phyloP scores from a whole-genome alignment of 1,140 invertebrate species.

The Dysdera silvatica region DNA sequence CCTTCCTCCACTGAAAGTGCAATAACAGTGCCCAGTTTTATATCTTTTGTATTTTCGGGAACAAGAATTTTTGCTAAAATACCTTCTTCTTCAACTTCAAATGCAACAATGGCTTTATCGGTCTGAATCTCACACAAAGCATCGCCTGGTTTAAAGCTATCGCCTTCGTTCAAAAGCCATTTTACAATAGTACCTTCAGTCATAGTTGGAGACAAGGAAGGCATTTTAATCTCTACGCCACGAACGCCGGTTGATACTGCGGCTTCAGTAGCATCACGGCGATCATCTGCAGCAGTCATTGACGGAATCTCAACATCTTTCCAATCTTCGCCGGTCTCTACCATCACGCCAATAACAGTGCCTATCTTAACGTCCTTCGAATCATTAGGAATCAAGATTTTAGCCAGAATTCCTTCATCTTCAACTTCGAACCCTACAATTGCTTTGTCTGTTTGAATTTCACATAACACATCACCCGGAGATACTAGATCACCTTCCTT shows the following conservation, averaged over 20 bases:
- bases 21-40: constrained; percentile 74
- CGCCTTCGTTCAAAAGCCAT: constrained; percentile 55
- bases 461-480: constrained; percentile 54
- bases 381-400: constrained; percentile 47
- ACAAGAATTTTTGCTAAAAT: constrained; percentile 53
- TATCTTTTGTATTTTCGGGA: constrained; percentile 68
- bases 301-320: neutral
- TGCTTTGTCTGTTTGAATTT: constrained; percentile 58
- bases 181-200: constrained; percentile 54
- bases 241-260: too few relatives aligned
- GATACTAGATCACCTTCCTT: constrained; percentile 52
- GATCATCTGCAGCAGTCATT: too few relatives aligned
- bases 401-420: constrained; percentile 54
- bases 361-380: constrained; percentile 12
- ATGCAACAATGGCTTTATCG: constrained; percentile 53
- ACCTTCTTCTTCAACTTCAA: constrained; percentile 54
- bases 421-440: constrained; percentile 53
- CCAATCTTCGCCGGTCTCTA: neutral
- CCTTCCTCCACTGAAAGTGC: constrained; percentile 79
- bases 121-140: constrained; percentile 56
- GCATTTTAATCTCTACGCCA: constrained; percentile 48
- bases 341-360: constrained; percentile 8
- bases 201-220: constrained; percentile 56
- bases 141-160: constrained; percentile 53
- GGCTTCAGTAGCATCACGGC: too few relatives aligned